phyloP scores from a whole-genome alignment of 1,140 invertebrate species.

The Telenomus remus region DNA sequence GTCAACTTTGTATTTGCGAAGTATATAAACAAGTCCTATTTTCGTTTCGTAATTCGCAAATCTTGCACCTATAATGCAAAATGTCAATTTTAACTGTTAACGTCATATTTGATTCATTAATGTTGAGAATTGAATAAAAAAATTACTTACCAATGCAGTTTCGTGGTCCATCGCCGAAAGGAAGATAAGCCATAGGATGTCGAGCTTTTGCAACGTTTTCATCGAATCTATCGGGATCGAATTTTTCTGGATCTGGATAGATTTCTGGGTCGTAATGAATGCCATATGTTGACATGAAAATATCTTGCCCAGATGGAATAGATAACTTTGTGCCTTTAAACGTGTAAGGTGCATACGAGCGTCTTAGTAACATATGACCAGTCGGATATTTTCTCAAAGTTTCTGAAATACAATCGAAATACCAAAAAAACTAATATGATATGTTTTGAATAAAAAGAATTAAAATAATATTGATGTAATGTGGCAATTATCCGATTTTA shows the following conservation, averaged over 20 bases:
- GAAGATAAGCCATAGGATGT: conserved; percentile 9
- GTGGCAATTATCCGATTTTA: no score
- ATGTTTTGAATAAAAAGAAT: no score
- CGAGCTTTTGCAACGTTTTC: conserved; percentile 68
- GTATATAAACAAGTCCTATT: conserved; percentile 71
- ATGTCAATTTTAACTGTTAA: neutral
- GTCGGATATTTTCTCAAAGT: conserved; percentile 77
- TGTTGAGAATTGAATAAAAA: no score
- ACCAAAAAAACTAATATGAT: conserved; percentile 1
- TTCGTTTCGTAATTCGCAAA: conserved; percentile 75
- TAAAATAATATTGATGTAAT: no score
- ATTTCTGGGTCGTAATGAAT: conserved; percentile 79
- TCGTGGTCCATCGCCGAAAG: conserved; percentile 68
- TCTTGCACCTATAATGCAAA: conserved; percentile 61
- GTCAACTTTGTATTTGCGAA: conserved; percentile 68
- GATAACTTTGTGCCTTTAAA: conserved; percentile 69
- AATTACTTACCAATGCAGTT: conserved; percentile 77
- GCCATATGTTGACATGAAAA: conserved; percentile 72
- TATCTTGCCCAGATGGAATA: conserved; percentile 67
- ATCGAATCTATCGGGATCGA: conserved; percentile 79
- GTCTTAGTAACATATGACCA: conserved; percentile 71
- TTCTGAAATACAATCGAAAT: conserved; percentile 68
- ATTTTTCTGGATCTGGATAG: conserved; percentile 79
- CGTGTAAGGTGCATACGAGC: conserved; percentile 67
- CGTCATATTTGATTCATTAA: neutral